Evolutionary conservation across 2,888 invertebrate species (phyloP).

Genomic region (Synanthedon andrenaeformis): DNA sequence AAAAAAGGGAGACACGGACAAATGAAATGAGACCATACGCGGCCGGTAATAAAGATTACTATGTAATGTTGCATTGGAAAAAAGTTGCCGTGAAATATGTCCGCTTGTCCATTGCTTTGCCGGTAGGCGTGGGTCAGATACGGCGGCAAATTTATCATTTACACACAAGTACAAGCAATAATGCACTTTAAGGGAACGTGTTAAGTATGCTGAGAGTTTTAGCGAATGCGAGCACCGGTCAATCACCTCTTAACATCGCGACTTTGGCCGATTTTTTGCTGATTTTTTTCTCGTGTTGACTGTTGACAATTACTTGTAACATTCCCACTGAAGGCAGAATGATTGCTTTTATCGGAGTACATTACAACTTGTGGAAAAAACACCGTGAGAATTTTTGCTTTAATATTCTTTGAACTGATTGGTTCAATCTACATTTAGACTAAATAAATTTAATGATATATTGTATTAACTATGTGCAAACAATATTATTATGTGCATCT

Average conservation of each 20-base stretch:
- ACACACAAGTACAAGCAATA: constrained; percentile 26
- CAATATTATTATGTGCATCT: too few species aligned
- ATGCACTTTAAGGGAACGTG: constrained; percentile 26
- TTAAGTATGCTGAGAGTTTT: constrained; percentile 21
- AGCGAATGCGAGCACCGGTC: constrained; percentile 26
- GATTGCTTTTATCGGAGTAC: constrained; percentile 20
- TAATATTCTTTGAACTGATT: too few species aligned
- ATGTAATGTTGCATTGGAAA: constrained; percentile 17
- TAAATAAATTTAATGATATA: too few species aligned
- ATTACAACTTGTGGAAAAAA: not conserved
- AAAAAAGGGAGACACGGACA: constrained; percentile 17
- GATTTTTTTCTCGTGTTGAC: constrained; percentile 19
- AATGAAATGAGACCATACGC: constrained; percentile 29
- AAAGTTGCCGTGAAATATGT: constrained; percentile 59
- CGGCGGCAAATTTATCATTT: constrained; percentile 36
- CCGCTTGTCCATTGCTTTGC: constrained; percentile 47
- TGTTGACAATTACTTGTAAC: constrained; percentile 39
- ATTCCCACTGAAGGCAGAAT: constrained; percentile 24
- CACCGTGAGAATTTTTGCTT: not conserved
- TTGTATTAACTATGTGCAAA: too few species aligned
- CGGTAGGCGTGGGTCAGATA: constrained; percentile 64
- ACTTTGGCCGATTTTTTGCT: constrained; percentile 32
- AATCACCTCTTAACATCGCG: constrained; percentile 40
- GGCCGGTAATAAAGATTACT: constrained; percentile 27
- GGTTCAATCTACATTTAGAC: too few species aligned